Evolutionary conservation across 2,888 invertebrate genomes (phyloP), one percentile per base, ranked within the genome.

Genomic region (Coelinius sp.): DNA sequence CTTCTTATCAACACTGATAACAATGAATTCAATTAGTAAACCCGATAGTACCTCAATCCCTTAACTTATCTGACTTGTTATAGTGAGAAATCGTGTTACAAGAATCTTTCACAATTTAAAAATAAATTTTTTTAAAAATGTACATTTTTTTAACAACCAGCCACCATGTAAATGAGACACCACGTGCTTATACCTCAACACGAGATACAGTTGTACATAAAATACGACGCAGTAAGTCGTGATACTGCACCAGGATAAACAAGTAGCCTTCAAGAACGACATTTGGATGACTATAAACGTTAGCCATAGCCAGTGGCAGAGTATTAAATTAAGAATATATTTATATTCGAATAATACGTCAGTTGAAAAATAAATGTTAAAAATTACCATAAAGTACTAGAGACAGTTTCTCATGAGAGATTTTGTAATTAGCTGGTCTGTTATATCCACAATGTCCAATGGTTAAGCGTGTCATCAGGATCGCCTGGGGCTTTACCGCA

Each of bases 381-480:
- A 20, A 59, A 56, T 17, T 20, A 27, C 22, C 53, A 20, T 25
- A 5, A 31, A 10, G n/a, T 52, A 27, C 52, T 67, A 53, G 53
- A 67, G 53, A 53, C 53, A 67, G 24, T 67, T 59, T 59, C 59
- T 35, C 59, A 59, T 35, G 59, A 59, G 8, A 59, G 49, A 44
- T 49, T 44, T 38, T 22, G 49, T 49, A 35, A 20, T 46, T 24
- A 35, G 56, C 31, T 14, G 62, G 38, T 64, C 38, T 49, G 22
- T 17, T 69, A 35, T 63, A 62, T 63, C 67, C 24, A 8, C 49
- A 25, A 41, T 31, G 62, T 59, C 49, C 66, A 35, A 35, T 66
- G 44, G 66, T 14, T 67, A 66, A 66, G 64, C 53, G 41, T 68
- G 64, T 74, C 73, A 64, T 74, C 71, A 46, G 64, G 27, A 74